Evolutionary conservation across 2,888 invertebrate species (phyloP), one percentile per base, ranked within the genome.

Genomic region (Smittia aterrima): DNA sequence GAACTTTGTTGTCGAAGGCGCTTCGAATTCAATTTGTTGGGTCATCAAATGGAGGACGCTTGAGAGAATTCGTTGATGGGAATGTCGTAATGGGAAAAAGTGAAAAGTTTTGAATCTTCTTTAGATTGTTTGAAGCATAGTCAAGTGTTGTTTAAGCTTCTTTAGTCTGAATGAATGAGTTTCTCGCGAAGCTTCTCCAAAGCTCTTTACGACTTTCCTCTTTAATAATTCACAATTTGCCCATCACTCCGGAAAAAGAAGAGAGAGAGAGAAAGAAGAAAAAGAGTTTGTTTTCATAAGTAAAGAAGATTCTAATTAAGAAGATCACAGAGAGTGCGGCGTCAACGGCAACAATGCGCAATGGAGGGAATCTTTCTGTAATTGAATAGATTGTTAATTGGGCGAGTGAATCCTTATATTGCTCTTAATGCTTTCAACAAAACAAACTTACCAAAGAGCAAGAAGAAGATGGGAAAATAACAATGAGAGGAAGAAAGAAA

Each of bases 381-480:
- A 47, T 47, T 47, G 47, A 47, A 47, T 47, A 47, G 47, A 47
- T 16, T 47, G 47, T 47, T 47, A 47, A 47, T 47, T 47, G 47
- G 47, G 47, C 47, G 47, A 47, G 47, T 47, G 47, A 47, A 47
- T 47, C 47, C 47, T 47, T 47, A 47, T 47, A 47, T 47, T 47
- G 47, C 47, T 47, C 47, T 47, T 47, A 47, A 47, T 47, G 47
- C n/a, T 16, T n/a, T 11, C 47, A 47, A 47, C 47, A 47, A 47
- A 47, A 47, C 47, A 47, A 47, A 47, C 47, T 47, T 16, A n/a
- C 47, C 13, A 47, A 47, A 47, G n/a, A 47, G 16, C 32, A 9
- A 32, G 62, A 62, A 32, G 62, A 62, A 67, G 9, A 67, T 27
- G 7, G 32, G 22, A 67, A 67, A 16, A 38, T 67, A 67, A 32